Evolutionary conservation across 2,113 vertebrate species (phyloP).

Genomic region (Rynchops niger): DNA sequence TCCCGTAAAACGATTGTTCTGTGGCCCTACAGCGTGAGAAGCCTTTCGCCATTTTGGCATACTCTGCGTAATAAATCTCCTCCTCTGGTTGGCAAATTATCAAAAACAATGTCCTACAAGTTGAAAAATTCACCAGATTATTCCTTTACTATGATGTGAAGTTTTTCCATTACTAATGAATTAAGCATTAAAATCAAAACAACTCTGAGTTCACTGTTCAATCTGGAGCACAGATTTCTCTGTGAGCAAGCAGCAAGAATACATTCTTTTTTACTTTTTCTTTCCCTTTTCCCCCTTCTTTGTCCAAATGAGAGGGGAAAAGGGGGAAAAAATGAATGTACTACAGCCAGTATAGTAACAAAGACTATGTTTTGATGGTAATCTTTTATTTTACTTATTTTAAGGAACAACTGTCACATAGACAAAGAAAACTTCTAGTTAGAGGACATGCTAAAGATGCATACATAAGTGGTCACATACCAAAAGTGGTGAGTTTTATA

Average conservation of each 20-base stretch:
- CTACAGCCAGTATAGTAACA: neutral
- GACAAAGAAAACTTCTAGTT: neutral
- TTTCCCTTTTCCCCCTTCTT: neutral
- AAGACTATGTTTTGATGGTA: neutral
- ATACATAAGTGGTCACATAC: neutral
- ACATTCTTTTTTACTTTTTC: neutral
- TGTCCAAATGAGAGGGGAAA: fast-evolving
- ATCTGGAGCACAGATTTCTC: neutral
- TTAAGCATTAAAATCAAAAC: constrained; percentile 66
- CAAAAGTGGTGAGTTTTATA: neutral
- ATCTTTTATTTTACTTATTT: neutral
- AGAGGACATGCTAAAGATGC: neutral
- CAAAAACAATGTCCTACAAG: constrained; percentile 55
- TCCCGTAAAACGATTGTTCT: neutral
- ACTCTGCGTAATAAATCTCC: constrained; percentile 4
- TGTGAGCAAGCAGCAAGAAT: neutral
- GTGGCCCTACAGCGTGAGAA: neutral
- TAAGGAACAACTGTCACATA: neutral
- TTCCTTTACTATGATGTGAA: constrained; percentile 45
- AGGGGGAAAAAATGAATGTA: fast-evolving
- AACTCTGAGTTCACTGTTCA: constrained; percentile 19
- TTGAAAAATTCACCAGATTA: constrained; percentile 58
- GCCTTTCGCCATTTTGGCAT: constrained; percentile 34
- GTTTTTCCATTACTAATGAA: constrained; percentile 69
- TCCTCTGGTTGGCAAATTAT: neutral